These are phyloP conservation scores for Molanna angustata DNA, from an alignment of 2,888 invertebrate genomes.

Conservation along the genomic window DNA sequence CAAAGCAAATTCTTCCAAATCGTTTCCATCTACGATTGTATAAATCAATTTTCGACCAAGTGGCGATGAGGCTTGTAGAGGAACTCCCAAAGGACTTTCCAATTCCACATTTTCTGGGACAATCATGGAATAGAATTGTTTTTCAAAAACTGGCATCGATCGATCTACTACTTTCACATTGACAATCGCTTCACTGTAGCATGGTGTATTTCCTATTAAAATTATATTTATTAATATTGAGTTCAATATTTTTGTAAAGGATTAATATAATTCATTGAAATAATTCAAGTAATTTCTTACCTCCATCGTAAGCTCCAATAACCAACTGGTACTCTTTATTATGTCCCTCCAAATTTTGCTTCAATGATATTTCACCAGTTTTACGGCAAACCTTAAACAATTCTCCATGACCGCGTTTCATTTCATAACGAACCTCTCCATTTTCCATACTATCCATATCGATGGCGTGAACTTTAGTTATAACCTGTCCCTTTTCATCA, in stretches of 20 bases:
- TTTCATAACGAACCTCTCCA: slow-evolving; percentile 86
- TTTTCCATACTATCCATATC: slow-evolving; percentile 90
- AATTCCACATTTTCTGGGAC: slow-evolving; percentile 82
- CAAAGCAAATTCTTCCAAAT: slow-evolving; percentile 81
- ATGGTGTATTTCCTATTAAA: slow-evolving; percentile 70
- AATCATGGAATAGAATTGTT: slow-evolving; percentile 77
- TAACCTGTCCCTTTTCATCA: slow-evolving; percentile 74
- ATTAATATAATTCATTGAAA: no score
- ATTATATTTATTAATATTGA: no score
- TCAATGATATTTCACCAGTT: slow-evolving; percentile 80
- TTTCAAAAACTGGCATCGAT: slow-evolving; percentile 91
- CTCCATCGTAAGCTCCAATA: slow-evolving; percentile 87
- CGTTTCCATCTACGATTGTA: slow-evolving; percentile 81
- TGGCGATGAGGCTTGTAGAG: slow-evolving; percentile 85
- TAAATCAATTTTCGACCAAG: slow-evolving; percentile 86
- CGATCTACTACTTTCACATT: slow-evolving; percentile 79
- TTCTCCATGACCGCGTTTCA: slow-evolving; percentile 89
- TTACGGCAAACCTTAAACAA: slow-evolving; percentile 84
- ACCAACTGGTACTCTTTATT: slow-evolving; percentile 76
- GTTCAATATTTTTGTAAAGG: no score
- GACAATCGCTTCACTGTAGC: slow-evolving; percentile 72
- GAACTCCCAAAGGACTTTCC: slow-evolving; percentile 73
- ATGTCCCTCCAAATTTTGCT: slow-evolving; percentile 77
- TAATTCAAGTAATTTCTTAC: no score
- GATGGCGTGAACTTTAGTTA: slow-evolving; percentile 82